Percentiles rank a stretch among this genome's conserved stretches.
Conservation (phyloP, 2,113 vertebrate genomes). For the Melanostigma gelatinosum region DNA sequence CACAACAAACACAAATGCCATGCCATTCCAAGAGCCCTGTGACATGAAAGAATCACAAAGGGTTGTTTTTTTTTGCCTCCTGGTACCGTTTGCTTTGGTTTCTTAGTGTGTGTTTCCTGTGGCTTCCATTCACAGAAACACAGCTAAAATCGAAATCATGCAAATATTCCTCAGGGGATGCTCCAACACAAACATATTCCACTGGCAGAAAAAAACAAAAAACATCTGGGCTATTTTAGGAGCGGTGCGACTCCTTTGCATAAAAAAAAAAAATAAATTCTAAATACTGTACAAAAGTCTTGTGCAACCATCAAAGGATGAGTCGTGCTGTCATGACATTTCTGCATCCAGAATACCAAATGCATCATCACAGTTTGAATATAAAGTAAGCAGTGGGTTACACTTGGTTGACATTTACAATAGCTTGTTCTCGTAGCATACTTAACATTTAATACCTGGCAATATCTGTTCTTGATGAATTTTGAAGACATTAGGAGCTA, state of each 20-base stretch:
- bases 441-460: not conserved
- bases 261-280: not conserved
- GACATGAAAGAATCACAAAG: conserved; percentile 51
- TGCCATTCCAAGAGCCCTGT: conserved; percentile 43
- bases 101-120: conserved; percentile 13
- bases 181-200: too few relatives aligned
- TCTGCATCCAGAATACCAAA: conserved; percentile 1
- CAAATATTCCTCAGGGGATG: conserved; percentile 7
- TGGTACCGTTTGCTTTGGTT: conserved; percentile 18
- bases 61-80: not conserved
- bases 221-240: not conserved
- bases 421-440: not conserved
- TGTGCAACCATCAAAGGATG: conserved; percentile 12
- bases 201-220: not conserved
- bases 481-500: not conserved
- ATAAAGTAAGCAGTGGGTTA: not conserved
- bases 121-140: conserved; percentile 6
- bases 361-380: not conserved
- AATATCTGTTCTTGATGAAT: not conserved
- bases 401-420: conserved; percentile 4
- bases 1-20: conserved; percentile 65
- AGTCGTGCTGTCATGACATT: conserved; percentile 8
- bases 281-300: conserved; percentile 3
- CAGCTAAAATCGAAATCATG: conserved; percentile 26
- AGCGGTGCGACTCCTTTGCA: not conserved